phyloP scores from a whole-genome alignment of 1,140 invertebrate genomes.

The Drosophila bifasciata region DNA sequence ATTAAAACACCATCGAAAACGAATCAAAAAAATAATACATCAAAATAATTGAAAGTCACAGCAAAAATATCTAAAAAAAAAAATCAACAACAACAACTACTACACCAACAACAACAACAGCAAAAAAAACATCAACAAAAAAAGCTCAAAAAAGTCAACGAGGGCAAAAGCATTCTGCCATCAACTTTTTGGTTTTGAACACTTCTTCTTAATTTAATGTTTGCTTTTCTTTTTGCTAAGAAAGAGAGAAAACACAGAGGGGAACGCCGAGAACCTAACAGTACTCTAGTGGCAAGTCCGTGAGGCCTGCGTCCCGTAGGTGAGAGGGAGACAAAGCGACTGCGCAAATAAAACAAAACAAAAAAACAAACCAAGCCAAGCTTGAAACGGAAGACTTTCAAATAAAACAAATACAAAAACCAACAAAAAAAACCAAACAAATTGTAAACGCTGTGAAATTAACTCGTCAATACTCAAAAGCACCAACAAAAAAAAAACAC shows the following conservation, averaged over 20 bases:
- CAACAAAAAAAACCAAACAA: slow-evolving; percentile 79
- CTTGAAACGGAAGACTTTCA: slow-evolving; percentile 80
- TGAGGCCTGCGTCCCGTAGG: slow-evolving; percentile 41
- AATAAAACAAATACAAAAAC: slow-evolving; percentile 65
- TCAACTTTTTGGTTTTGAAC: slow-evolving; percentile 71
- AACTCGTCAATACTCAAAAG: slow-evolving; percentile 81
- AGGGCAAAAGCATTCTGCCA: slow-evolving; percentile 57
- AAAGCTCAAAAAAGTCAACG: slow-evolving; percentile 75
- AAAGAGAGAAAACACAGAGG: slow-evolving; percentile 30
- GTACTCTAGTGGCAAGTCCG: slow-evolving; percentile 4
- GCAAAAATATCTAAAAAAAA: slow-evolving; percentile 54
- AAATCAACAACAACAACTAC: slow-evolving; percentile 37
- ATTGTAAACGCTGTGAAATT: slow-evolving; percentile 80
- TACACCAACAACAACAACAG: slow-evolving; percentile 43
- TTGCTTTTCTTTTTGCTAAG: slow-evolving; percentile 55
- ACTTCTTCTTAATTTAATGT: slow-evolving; percentile 65
- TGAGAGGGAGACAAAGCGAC: slow-evolving; percentile 65
- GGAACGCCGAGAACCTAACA: slow-evolving; percentile 25
- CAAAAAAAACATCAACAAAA: slow-evolving; percentile 56
- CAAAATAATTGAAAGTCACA: slow-evolving; percentile 69
- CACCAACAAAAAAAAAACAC: slow-evolving; percentile 61
- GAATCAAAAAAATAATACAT: slow-evolving; percentile 77
- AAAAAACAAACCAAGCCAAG: slow-evolving; percentile 68
- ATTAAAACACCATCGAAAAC: slow-evolving; percentile 83
- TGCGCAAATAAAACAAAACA: slow-evolving; percentile 65